phyloP scores from a whole-genome alignment of 2,113 vertebrate species.

The Mesitornis unicolor region DNA sequence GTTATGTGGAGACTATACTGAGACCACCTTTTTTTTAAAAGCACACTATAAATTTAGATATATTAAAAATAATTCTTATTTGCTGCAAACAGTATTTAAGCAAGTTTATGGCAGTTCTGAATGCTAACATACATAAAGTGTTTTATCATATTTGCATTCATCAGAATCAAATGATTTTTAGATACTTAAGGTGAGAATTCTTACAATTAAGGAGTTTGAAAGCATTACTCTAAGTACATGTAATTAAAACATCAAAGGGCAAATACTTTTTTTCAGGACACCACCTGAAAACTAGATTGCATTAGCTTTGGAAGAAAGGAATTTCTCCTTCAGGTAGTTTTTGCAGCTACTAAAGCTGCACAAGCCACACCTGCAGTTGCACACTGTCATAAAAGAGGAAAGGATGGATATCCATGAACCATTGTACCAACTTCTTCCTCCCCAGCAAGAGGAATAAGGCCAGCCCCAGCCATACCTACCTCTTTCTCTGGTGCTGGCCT shows the following conservation, averaged over 20 bases:
- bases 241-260: conserved; percentile 34
- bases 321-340: conserved; percentile 43
- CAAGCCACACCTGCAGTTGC: background rate
- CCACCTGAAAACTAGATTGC: background rate
- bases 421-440: background rate
- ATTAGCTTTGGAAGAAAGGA: conserved; percentile 23
- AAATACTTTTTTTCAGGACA: background rate
- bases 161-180: conserved; percentile 15
- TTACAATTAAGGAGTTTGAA: conserved; percentile 3
- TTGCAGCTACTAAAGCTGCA: background rate
- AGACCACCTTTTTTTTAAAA: background rate
- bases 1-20: background rate
- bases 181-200: background rate
- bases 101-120: background rate
- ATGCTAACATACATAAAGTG: background rate
- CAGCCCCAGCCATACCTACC: background rate
- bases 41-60: background rate
- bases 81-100: background rate
- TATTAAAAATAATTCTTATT: background rate
- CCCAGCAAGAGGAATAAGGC: background rate
- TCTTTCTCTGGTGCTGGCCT: background rate
- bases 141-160: background rate
- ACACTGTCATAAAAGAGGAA: background rate
- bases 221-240: background rate
- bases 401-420: background rate